Base-by-base conservation (phyloP, 2,888 invertebrate genomes). In the Elysia crispata region DNA sequence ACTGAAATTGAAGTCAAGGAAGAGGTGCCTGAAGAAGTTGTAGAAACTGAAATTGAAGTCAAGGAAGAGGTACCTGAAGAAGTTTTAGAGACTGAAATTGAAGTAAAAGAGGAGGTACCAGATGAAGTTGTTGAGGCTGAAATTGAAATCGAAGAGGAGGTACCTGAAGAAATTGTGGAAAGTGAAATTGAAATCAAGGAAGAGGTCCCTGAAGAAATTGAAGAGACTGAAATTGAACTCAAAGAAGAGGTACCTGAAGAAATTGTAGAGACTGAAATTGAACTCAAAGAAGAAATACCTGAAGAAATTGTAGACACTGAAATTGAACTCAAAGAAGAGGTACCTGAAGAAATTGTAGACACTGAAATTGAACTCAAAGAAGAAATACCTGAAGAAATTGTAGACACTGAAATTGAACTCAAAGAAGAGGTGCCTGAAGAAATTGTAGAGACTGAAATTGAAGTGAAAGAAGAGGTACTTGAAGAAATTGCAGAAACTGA, bases 201-300 rank as follows among this genome's bases (percentile, higher is more conserved):
- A 60, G 79, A 78, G 20, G 66, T 79, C 13, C 91, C 95, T 74
- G 94, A 95, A 90, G 92, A 93, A 73, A 94, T 94, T 85, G n/a
- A n/a, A n/a, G n/a, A n/a, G n/a, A n/a, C n/a, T n/a, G n/a, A n/a
- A n/a, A n/a, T n/a, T n/a, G n/a, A n/a, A n/a, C n/a, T n/a, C n/a
- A n/a, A n/a, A n/a, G n/a, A n/a, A 86, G 86, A 76, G 67, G 1
- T 95, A 95, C 86, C 91, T 94, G 94, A 95, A 50, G 33, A 31
- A 15, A 69, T 72, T 20, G 54, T 33, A 67, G 77, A 72, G 67
- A 77, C 70, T 62, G 76, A 84, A 30, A 81, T 86, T 60, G 81
- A 85, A 66, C 77, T 77, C 66, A 75, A 57, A 62, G 76, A 78
- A 66, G 76, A 77, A 30, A 81, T 81, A 60, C 28, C 81, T 31